Evolutionary conservation across 1,140 invertebrate species (phyloP).

Genomic region (Zaprionus tsacasi): DNA sequence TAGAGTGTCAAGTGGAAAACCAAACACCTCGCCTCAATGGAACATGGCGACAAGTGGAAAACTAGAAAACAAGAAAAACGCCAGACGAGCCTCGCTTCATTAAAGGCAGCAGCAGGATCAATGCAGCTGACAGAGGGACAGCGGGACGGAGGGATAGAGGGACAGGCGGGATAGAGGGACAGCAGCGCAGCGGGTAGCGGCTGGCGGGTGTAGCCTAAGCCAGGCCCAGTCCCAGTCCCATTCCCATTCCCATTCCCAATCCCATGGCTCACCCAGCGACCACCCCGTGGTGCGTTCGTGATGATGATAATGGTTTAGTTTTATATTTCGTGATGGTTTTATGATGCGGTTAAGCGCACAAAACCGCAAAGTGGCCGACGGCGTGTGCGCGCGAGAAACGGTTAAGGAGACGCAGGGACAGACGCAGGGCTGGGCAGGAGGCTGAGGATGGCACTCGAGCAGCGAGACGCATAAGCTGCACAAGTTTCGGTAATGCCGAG

Average conservation of each 20-base stretch:
- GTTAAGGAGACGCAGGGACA: background rate
- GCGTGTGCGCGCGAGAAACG: slow-evolving; percentile 48
- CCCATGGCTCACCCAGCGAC: background rate
- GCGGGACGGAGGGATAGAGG: too few species aligned
- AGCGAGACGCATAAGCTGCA: slow-evolving; percentile 69
- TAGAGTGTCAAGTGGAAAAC: background rate
- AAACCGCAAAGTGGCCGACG: slow-evolving; percentile 73
- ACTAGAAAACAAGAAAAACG: background rate
- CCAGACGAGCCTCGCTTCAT: background rate
- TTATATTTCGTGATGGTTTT: slow-evolving; percentile 79
- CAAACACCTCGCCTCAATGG: background rate
- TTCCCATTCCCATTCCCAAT: too few species aligned
- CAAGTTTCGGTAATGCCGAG: slow-evolving; percentile 69
- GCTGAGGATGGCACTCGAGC: slow-evolving; percentile 26
- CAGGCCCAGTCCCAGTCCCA: too few species aligned
- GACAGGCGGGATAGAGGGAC: background rate
- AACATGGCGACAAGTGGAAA: background rate
- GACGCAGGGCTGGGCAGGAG: background rate
- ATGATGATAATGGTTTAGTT: slow-evolving; percentile 80
- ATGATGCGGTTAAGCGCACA: slow-evolving; percentile 81
- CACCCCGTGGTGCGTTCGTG: slow-evolving; percentile 63
- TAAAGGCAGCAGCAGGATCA: slow-evolving; percentile 42
- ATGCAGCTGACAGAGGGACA: slow-evolving; percentile 36
- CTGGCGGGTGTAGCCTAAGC: background rate
- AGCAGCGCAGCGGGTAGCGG: background rate